phyloP scores from a whole-genome alignment of 2,797 vertebrate species.

The Amazona finschi region DNA sequence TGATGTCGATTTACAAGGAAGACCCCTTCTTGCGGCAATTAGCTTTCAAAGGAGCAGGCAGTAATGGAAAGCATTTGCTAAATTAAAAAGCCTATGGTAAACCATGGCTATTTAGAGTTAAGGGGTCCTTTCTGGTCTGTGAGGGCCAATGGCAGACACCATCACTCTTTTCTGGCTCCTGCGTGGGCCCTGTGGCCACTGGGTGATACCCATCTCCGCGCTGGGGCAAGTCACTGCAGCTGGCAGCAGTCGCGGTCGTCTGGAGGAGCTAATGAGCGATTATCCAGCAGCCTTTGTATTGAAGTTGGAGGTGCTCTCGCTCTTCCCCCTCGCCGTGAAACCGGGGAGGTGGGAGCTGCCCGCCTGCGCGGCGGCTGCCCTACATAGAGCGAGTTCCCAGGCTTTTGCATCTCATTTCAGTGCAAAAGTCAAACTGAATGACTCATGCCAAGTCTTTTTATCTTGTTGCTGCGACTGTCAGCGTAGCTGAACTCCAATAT shows the following conservation, averaged over 20 bases:
- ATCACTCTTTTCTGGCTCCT: accelerated
- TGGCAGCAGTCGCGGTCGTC: accelerated
- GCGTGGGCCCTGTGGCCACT: accelerated
- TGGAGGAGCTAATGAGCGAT: neutral
- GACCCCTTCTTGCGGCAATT: neutral
- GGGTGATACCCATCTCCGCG: accelerated
- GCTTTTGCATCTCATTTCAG: conserved; percentile 11
- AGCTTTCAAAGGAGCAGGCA: neutral
- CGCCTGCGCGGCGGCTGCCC: neutral
- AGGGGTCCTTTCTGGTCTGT: neutral
- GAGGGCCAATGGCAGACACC: accelerated
- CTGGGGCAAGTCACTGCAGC: neutral
- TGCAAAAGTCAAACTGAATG: conserved; percentile 48
- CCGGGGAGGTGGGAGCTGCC: neutral
- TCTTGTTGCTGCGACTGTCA: conserved; percentile 26
- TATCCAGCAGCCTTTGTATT: neutral
- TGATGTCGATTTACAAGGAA: neutral
- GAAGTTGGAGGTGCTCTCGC: neutral
- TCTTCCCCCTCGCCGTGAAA: neutral
- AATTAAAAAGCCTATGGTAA: neutral
- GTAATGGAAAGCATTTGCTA: conserved; percentile 3
- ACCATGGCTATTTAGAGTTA: neutral
- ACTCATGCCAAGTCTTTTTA: conserved; percentile 46
- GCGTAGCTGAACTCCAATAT: conserved; percentile 20
- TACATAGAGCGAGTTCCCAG: neutral